Base-by-base conservation (phyloP, 2,113 vertebrate genomes). In the Leucoraja erinaceus region DNA sequence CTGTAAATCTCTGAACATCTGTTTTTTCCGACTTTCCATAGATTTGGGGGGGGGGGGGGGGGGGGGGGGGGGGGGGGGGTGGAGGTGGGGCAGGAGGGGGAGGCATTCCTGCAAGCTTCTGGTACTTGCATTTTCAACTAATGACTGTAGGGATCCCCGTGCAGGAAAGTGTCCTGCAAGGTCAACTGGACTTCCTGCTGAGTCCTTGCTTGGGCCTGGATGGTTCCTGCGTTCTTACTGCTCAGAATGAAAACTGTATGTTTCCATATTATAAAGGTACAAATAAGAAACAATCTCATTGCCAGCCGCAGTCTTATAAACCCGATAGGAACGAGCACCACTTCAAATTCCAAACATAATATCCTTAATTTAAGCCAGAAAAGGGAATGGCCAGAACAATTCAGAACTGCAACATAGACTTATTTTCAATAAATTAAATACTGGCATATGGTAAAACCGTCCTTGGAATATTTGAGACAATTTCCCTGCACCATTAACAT, bases 81-180 rank as follows among this genome's bases (percentile, higher is more conserved):
- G 66, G 31, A 25, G 88, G 66, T 47, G 66, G 66, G 88, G 63
- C 38, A 47, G 38, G 38, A 47, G 38, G 38, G 38, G 38, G 38
- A 47, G 88, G 28, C 66, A 91, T 91, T 72, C 66, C 88, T 91
- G 33, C 66, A 4, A 47, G 88, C 88, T 91, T 70, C 88, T 91
- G 88, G 88, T 91, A 91, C 66, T 91, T 72, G 90, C 90, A 91
- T 91, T 91, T 91, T 72, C 90, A 91, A 70, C 90, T 91, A 91
- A 91, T 91, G 90, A 91, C 90, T 54, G 68, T 0, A 72, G 90
- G 72, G 90, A 74, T 66, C 90, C 25, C 68, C 47, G 31, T 91
- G 72, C 90, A 91, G 90, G 90, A 74, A 91, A 54, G 47, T 72
- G 66, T 11, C 90, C 66, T 38, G 18, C 66, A 91, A 91, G 90